Conservation (phyloP, 2,797 vertebrate genomes). For the Galago senegalensis region DNA sequence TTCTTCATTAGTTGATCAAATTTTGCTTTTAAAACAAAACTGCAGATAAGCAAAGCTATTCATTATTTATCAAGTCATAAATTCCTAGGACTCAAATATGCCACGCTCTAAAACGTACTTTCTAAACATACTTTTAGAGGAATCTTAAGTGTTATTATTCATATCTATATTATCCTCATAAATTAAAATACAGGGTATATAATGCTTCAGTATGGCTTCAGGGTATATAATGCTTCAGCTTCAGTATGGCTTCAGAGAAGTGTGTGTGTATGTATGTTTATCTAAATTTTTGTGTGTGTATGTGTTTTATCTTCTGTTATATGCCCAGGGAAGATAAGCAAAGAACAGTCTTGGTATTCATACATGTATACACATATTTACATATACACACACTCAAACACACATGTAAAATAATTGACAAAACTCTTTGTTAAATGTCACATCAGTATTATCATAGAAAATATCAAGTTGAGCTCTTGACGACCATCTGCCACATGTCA, state of each 20-base stretch:
- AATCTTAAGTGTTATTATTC: neutral
- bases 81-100: neutral
- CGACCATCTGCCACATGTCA: neutral
- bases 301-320: neutral
- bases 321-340: neutral
- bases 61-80: neutral
- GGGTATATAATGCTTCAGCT: neutral
- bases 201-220: neutral
- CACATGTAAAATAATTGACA: neutral
- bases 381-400: neutral
- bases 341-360: neutral
- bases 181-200: neutral
- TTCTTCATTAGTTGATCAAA: neutral
- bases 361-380: fast-evolving
- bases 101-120: neutral
- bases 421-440: neutral
- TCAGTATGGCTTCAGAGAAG: neutral
- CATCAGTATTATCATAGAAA: neutral
- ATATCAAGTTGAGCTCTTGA: neutral
- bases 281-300: neutral
- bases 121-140: neutral
- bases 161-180: neutral
- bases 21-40: conserved; percentile 45
- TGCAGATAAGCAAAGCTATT: neutral
- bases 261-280: neutral